A percentile compares a stretch with the other conserved stretches of the same genome.
These are phyloP conservation scores for Philaenus spumarius DNA, from an alignment of 1,140 invertebrate species.

Conservation along the genomic window DNA sequence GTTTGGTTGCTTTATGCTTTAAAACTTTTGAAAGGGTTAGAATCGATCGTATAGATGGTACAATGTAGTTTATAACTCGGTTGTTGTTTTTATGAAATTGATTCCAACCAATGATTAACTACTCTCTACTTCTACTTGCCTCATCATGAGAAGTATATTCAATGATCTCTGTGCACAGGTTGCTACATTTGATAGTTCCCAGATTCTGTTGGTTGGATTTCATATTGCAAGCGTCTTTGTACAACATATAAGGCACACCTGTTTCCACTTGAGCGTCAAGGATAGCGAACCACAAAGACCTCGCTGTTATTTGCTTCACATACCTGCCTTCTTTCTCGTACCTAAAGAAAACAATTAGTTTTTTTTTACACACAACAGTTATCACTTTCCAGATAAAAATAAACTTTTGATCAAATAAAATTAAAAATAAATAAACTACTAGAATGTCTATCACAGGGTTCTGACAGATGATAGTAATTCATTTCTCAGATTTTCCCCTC, in stretches of 20 bases:
- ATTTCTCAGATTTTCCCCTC: too few species aligned
- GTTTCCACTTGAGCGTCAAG: constrained; percentile 97
- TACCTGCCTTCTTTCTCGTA: constrained; percentile 82
- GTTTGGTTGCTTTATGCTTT: too few species aligned
- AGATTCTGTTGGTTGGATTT: constrained; percentile 99
- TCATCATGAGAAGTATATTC: constrained; percentile 90
- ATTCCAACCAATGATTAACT: too few species aligned
- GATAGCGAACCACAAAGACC: constrained; percentile 89
- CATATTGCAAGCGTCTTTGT: constrained; percentile 95
- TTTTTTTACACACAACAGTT: too few species aligned
- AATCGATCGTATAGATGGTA: too few species aligned
- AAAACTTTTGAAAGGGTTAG: too few species aligned
- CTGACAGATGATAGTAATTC: too few species aligned
- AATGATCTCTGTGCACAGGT: constrained; percentile 97
- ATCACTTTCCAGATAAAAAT: neutral
- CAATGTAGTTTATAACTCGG: too few species aligned
- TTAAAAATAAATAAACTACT: too few species aligned
- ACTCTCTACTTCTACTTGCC: constrained; percentile 37
- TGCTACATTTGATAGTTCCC: constrained; percentile 97
- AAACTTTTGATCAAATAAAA: too few species aligned
- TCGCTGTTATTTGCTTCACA: constrained; percentile 73
- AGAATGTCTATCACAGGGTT: too few species aligned
- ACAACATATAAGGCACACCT: constrained; percentile 96
- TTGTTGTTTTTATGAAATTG: too few species aligned
- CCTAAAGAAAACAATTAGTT: constrained; percentile 40